A percentile compares a stretch with the other conserved stretches of the same genome.
Conservation (phyloP, 2,113 vertebrate genomes). For the Petroica traversi region DNA sequence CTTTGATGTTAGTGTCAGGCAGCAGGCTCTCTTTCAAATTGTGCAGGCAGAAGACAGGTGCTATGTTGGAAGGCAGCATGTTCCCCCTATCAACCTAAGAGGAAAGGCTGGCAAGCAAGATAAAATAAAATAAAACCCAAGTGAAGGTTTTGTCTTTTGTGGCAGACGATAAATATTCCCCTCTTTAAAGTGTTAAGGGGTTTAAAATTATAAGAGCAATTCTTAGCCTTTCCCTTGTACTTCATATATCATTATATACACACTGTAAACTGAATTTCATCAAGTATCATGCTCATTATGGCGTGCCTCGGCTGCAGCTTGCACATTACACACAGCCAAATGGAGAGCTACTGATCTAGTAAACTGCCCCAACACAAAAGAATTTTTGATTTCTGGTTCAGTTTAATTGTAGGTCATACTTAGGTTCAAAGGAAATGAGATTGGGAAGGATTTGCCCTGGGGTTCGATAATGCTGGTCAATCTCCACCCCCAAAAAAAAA, state of each 20-base stretch:
- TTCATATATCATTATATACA: neutral
- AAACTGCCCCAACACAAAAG: neutral
- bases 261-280: neutral
- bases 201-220: neutral
- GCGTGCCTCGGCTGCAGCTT: neutral
- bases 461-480: neutral
- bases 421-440: neutral
- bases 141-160: neutral
- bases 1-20: slow-evolving; percentile 35
- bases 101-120: neutral
- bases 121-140: neutral
- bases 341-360: neutral
- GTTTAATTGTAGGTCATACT: neutral
- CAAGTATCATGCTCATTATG: neutral
- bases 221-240: neutral
- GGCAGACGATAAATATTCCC: neutral
- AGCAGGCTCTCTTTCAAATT: slow-evolving; percentile 5
- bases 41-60: slow-evolving; percentile 53
- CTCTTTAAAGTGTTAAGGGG: neutral
- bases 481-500: neutral
- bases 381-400: slow-evolving; percentile 8
- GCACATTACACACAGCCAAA: neutral
- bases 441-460: neutral
- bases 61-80: slow-evolving; percentile 74
- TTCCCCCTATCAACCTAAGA: neutral